Base-by-base conservation (phyloP, 2,797 vertebrate genomes). In the Jordanella pulchra region DNA sequence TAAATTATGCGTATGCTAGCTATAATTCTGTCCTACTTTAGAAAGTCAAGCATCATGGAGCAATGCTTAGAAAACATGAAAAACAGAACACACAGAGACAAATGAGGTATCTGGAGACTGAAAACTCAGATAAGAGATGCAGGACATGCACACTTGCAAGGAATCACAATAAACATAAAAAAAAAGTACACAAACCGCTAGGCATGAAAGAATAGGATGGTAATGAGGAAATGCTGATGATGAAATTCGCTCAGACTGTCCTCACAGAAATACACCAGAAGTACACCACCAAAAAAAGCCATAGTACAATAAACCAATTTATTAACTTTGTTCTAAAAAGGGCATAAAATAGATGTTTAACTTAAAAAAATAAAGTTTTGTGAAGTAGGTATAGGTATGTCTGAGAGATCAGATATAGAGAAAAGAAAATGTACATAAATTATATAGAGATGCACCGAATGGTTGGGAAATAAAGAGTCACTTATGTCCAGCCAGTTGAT, bases 41-140 rank as follows among this genome's bases (percentile, higher is more conserved):
- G 67, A 81, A 84, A 69, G 76, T 78, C 83, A 79, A 74, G 21
- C 71, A 83, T 89, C 84, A 86, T 74, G 50, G 67, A 51, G 73
- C 67, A 67, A 63, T 47, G 69, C 79, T 84, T 77, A 75, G 66
- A 87, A 81, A 77, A 80, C 35, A 79, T 73, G 61, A 82, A 84
- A 67, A 75, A 84, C 55, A 76, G 28, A 76, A 74, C n/a, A 75
- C 68, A 76, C 79, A 27, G 77, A 79, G 71, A 82, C 79, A 90
- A 85, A 89, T 84, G 67, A 85, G 80, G 80, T 27, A 67, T 81
- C 87, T 84, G 73, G 86, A 82, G 87, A 87, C 63, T 71, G 63
- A 64, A 44, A 69, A 30, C 73, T 82, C 85, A 74, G 87, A 90
- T 89, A 90, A 91, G 71, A 84, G 76, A 91, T 83, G 60, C 42